Conservation (phyloP, 2,113 vertebrate species). For the Collichthys lucidus region DNA sequence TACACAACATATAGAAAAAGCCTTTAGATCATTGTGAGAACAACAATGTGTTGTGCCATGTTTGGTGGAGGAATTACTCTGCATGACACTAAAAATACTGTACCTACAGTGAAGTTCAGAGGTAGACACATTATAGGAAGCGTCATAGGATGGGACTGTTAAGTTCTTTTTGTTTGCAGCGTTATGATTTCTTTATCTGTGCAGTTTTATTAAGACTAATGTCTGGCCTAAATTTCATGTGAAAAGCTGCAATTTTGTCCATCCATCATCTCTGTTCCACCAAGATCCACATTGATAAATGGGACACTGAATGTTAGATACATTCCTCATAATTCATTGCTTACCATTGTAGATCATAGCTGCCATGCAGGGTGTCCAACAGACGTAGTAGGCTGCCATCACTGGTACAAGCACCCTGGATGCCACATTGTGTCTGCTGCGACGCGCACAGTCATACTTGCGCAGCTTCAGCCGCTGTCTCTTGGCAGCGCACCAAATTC, state of each 20-base stretch:
- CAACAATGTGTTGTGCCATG: too few relatives aligned
- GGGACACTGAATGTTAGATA: not conserved
- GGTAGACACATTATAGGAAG: too few relatives aligned
- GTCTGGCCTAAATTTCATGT: too few relatives aligned
- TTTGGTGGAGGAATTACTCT: too few relatives aligned
- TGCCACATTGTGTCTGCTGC: constrained; percentile 80
- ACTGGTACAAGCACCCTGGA: constrained; percentile 86
- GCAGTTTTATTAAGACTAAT: too few relatives aligned
- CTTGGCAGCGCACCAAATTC: constrained; percentile 86
- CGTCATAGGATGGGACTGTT: too few relatives aligned
- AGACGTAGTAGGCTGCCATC: constrained; percentile 87
- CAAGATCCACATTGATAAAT: not conserved
- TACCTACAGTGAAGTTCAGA: too few relatives aligned
- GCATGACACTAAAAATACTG: too few relatives aligned
- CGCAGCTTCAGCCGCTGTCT: constrained; percentile 81
- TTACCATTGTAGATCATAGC: constrained; percentile 88
- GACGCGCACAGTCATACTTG: constrained; percentile 54
- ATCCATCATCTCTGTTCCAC: not conserved
- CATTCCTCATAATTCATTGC: constrained; percentile 27
- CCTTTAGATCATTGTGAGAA: too few relatives aligned
- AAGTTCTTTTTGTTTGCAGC: too few relatives aligned
- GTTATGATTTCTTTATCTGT: too few relatives aligned
- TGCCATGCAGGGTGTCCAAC: constrained; percentile 88
- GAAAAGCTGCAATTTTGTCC: not conserved
- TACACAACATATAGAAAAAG: too few relatives aligned